Evolutionary conservation across 2,888 invertebrate genomes (phyloP).

Genomic region (Cryptosula pallasiana): DNA sequence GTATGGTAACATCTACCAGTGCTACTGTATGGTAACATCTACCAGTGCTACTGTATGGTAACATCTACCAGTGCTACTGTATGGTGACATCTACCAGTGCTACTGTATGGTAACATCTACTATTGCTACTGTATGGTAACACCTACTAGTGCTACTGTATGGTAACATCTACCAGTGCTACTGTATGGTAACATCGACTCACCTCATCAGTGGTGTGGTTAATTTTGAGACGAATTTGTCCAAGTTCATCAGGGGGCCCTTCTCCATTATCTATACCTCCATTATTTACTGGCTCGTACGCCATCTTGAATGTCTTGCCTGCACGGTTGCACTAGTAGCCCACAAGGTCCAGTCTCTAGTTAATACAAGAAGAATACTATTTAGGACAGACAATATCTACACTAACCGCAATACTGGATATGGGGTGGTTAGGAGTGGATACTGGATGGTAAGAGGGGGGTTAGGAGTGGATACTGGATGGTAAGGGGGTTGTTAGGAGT

Average conservation of each 20-base stretch:
- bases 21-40: too few species aligned
- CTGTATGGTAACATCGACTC: constrained; percentile 27
- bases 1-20: too few species aligned
- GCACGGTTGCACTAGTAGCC: too few species aligned
- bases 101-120: neutral
- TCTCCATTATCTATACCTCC: constrained; percentile 30
- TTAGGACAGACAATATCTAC: too few species aligned
- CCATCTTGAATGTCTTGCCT: too few species aligned
- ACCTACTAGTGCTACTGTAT: neutral
- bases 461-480: too few species aligned
- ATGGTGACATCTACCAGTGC: neutral
- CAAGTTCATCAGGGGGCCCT: constrained; percentile 41
- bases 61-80: neutral
- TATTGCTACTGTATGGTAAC: neutral
- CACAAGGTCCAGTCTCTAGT: too few species aligned
- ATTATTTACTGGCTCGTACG: neutral
- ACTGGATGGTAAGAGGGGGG: too few species aligned
- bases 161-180: neutral
- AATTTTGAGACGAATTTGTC: constrained; percentile 46
- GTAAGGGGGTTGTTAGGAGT: too few species aligned
- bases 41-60: neutral
- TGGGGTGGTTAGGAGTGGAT: too few species aligned
- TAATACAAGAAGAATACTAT: too few species aligned
- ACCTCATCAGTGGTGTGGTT: constrained; percentile 50
- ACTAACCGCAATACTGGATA: too few species aligned